Percentiles rank a stretch among this genome's conserved stretches.
Conservation (phyloP, 2,797 vertebrate genomes). For the Oreochromis mossambicus region DNA sequence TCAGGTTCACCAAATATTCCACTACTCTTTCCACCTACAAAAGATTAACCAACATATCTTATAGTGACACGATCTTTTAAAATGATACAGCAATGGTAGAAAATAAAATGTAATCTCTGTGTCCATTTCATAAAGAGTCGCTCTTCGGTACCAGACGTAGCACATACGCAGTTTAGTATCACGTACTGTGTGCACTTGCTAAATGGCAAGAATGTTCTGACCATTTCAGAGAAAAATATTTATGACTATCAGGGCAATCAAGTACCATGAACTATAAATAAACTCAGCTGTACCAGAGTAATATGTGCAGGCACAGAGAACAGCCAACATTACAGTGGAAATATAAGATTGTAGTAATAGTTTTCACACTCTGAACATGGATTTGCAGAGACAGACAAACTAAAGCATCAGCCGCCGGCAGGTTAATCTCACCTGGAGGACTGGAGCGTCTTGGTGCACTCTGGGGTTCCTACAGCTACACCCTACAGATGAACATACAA, state of each 20-base stretch:
- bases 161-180: neutral
- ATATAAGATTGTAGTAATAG: neutral
- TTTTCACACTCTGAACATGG: slow-evolving; percentile 35
- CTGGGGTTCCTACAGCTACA: slow-evolving; percentile 1
- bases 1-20: too few species aligned
- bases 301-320: neutral
- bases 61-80: too few species aligned
- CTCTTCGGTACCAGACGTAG: neutral
- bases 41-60: too few species aligned
- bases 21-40: too few species aligned
- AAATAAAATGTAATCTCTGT: too few species aligned
- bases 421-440: neutral
- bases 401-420: neutral
- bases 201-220: neutral
- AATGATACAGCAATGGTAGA: too few species aligned
- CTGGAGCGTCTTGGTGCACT: too few species aligned
- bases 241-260: neutral
- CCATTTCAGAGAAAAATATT: neutral
- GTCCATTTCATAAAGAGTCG: neutral
- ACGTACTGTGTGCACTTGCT: neutral
- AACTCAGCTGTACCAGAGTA: neutral
- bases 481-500: slow-evolving; percentile 65
- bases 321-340: neutral
- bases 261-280: neutral
- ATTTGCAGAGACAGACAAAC: neutral